phyloP scores from a whole-genome alignment of 2,113 vertebrate species.

The Indicator indicator region DNA sequence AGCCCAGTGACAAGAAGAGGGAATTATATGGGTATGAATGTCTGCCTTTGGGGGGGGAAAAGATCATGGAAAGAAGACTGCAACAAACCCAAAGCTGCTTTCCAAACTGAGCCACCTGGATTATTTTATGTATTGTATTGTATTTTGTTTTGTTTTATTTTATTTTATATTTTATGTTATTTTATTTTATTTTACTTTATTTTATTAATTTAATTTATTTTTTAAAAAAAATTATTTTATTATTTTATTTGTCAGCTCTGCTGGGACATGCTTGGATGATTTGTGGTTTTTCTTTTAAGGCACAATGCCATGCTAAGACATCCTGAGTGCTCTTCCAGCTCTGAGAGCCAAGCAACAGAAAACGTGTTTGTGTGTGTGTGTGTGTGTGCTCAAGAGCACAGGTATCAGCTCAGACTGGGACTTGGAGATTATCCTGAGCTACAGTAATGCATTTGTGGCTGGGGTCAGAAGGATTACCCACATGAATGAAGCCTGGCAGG shows the following conservation, averaged over 20 bases:
- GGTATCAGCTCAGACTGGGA: constrained; percentile 53
- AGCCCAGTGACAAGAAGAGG: constrained; percentile 72
- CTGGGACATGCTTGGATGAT: not conserved
- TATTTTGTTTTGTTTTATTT: not conserved
- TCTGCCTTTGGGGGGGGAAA: constrained; percentile 59
- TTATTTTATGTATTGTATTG: not conserved
- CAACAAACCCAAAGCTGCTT: constrained; percentile 64
- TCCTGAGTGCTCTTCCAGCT: not conserved
- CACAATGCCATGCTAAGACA: not conserved
- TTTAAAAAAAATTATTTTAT: not conserved
- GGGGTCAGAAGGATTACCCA: constrained; percentile 59
- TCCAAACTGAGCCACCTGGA: constrained; percentile 49
- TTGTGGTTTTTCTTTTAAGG: not conserved
- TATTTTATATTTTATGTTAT: not conserved
- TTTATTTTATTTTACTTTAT: not conserved
- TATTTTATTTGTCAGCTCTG: constrained; percentile 10
- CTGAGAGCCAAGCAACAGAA: constrained; percentile 23
- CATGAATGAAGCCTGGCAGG: constrained; percentile 33
- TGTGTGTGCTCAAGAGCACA: constrained; percentile 7
- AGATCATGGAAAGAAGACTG: constrained; percentile 26
- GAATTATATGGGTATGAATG: constrained; percentile 70
- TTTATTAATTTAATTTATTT: constrained; percentile 16
- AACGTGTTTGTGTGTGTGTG: not conserved
- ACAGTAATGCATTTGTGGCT: constrained; percentile 62
- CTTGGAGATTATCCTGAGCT: constrained; percentile 57